Base-by-base conservation (phyloP, 2,797 vertebrate species). In the Echeneis naucrates region DNA sequence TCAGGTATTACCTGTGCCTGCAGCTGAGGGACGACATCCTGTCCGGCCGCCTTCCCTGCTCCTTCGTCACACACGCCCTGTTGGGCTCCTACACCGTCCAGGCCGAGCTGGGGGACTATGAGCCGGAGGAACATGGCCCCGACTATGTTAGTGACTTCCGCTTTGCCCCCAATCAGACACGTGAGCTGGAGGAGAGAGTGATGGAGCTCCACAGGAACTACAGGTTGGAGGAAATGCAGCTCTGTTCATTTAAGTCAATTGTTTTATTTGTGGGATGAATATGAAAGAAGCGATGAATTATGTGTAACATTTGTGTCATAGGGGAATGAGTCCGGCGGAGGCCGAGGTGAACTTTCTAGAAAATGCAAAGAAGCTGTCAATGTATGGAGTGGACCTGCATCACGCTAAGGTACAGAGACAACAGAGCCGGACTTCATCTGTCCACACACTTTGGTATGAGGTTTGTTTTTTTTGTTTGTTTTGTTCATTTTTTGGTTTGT, bases 301-400 rank as follows among this genome's bases (percentile, higher is more conserved):
- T 42, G 14, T 75, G 23, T 75, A 78, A 45, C 27, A 77, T 78
- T 78, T 91, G 48, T 75, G 54, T 74, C 35, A 9, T 38, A 99
- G 98, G 91, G 97, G 98, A 63, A 98, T 99, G 97, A 99, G 95
- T 75, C 98, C 98, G 0, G 98, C 97, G 33, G 98, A 99, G 73
- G 97, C 98, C 1, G 98, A 99, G 91, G 96, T 99, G 85, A 98
- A 98, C 90, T 99, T 99, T 87, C 93, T 99, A 56, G 98, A 99
- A 94, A 99, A 99, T 0, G 98, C 96, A 72, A 99, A 99, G 95
- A 99, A 99, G 86, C 96, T 99, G 24, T 99, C 98, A 7, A 99
- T 99, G 98, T 99, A 99, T 0, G 98, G 98, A 27, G 98, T 99
- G 62, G 98, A 99, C 85, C 92, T 99, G 32, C 98, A 99, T 90